Percentiles rank a stretch among this genome's conserved stretches.
These are phyloP conservation scores for Phodopus roborovskii DNA, from an alignment of 2,113 vertebrate species.

Conservation along the genomic window DNA sequence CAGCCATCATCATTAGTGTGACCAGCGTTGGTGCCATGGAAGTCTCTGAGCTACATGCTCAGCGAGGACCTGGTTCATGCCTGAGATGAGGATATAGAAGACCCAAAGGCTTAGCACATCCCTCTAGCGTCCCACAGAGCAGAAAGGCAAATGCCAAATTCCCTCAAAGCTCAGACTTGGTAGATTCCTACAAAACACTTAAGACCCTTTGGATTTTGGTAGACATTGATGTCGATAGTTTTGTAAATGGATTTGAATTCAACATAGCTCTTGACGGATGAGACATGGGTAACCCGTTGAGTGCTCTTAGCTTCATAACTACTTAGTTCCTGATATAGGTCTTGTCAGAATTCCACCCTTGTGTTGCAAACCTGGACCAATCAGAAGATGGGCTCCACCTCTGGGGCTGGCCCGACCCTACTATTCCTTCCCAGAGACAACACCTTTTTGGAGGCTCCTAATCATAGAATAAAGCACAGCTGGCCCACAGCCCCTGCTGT, in stretches of 20 bases:
- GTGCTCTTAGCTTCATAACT: background rate
- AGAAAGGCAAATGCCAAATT: accelerated
- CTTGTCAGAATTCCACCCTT: background rate
- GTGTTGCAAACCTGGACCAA: background rate
- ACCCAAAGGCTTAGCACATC: accelerated
- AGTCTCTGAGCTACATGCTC: background rate
- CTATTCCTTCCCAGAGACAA: background rate
- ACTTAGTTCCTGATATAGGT: accelerated
- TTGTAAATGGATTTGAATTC: background rate
- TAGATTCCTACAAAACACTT: accelerated
- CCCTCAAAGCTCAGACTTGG: accelerated
- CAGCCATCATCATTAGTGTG: background rate
- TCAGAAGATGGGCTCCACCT: accelerated
- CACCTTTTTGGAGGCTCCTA: background rate
- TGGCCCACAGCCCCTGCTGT: background rate
- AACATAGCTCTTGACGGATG: accelerated
- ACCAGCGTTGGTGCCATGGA: accelerated
- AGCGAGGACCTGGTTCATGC: background rate
- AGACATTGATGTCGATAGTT: accelerated
- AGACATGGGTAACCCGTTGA: accelerated
- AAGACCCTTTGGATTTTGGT: accelerated
- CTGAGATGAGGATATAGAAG: background rate
- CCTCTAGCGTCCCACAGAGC: no score
- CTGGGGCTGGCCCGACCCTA: accelerated
- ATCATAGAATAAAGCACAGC: background rate